Conservation (phyloP, 2,797 vertebrate genomes). For the Paratrypauchen microcephalus region DNA sequence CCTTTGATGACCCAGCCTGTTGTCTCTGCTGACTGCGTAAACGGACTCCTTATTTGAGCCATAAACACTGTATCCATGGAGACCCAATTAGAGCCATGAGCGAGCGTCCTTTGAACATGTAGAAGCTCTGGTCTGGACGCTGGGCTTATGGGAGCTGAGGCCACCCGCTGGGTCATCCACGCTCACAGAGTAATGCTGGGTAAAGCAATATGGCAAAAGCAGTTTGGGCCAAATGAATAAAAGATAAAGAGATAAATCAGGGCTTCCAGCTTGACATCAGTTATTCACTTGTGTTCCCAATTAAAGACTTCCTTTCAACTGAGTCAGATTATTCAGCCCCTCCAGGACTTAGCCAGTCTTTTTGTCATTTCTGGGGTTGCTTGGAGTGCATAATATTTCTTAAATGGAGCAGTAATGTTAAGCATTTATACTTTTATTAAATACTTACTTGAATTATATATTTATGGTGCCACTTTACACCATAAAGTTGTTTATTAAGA, state of each 20-base stretch:
- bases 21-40: slow-evolving; percentile 1
- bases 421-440: not conserved
- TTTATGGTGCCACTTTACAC: not conserved
- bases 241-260: slow-evolving; percentile 29
- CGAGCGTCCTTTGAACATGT: not conserved
- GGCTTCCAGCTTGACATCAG: slow-evolving; percentile 24
- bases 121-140: slow-evolving; percentile 5
- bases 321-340: slow-evolving; percentile 19
- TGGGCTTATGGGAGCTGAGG: slow-evolving; percentile 14
- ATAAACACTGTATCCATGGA: slow-evolving; percentile 9
- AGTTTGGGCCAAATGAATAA: slow-evolving; percentile 33
- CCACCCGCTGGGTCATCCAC: slow-evolving; percentile 36
- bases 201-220: slow-evolving; percentile 26
- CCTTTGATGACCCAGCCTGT: slow-evolving; percentile 3
- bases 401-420: not conserved
- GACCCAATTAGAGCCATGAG: slow-evolving; percentile 15
- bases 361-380: not conserved
- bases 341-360: not conserved
- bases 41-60: slow-evolving; percentile 1
- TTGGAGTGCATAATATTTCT: not conserved
- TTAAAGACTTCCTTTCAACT: slow-evolving; percentile 21
- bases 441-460: not conserved
- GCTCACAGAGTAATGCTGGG: not conserved
- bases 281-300: slow-evolving; percentile 22
- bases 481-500: too few relatives aligned